These are phyloP conservation scores for Caenorhabditis zanzibari DNA, from an alignment of 2,888 invertebrate species.

Conservation along the genomic window DNA sequence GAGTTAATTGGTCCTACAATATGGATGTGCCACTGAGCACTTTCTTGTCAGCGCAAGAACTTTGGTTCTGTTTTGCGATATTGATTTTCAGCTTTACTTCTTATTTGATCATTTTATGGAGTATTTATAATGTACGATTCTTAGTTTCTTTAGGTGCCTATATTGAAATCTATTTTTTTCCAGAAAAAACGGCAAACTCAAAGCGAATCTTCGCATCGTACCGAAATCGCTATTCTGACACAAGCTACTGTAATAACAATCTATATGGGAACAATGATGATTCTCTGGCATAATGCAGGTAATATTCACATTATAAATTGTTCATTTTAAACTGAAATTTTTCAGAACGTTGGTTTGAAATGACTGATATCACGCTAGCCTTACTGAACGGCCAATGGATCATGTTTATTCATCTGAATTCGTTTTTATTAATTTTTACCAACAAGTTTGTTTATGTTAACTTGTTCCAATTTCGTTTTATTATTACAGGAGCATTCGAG, in stretches of 20 bases:
- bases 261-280: conserved; percentile 57
- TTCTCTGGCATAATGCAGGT: conserved; percentile 65
- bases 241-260: conserved; percentile 55
- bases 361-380: conserved; percentile 46
- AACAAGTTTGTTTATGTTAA: conserved; percentile 16
- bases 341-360: conserved; percentile 45
- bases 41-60: conserved; percentile 7
- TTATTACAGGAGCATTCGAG: conserved; percentile 45
- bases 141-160: not conserved
- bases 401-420: conserved; percentile 46
- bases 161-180: not conserved
- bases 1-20: conserved; percentile 48
- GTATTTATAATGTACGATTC: conserved; percentile 16
- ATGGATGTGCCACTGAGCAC: conserved; percentile 19
- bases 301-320: not conserved
- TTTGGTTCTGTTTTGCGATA: conserved; percentile 32
- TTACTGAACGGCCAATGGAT: conserved; percentile 54
- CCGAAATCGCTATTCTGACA: conserved; percentile 51
- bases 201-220: conserved; percentile 18
- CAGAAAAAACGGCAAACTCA: conserved; percentile 24
- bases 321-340: not conserved
- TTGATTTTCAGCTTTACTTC: conserved; percentile 2
- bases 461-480: not conserved
- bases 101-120: conserved; percentile 22
- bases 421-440: conserved; percentile 15